These are phyloP conservation scores for Cryptoprocta ferox DNA, from an alignment of 2,797 vertebrate species.

Conservation along the genomic window DNA sequence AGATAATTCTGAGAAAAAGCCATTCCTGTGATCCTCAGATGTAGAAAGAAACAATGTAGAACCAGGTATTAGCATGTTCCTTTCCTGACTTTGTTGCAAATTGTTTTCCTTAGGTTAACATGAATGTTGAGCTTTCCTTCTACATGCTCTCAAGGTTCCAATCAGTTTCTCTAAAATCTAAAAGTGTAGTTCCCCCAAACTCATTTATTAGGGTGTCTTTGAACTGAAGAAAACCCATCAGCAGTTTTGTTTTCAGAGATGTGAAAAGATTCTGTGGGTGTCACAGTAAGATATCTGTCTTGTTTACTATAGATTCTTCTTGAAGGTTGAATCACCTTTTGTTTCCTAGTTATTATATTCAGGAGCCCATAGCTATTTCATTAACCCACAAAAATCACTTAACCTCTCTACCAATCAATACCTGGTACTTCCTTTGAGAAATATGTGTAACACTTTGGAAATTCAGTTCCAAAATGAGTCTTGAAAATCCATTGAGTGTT, in stretches of 20 bases:
- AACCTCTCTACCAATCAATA: background rate
- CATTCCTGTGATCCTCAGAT: background rate
- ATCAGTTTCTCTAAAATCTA: background rate
- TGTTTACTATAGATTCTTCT: background rate
- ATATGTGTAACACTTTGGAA: background rate
- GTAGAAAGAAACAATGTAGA: background rate
- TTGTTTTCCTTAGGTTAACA: background rate
- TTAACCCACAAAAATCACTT: background rate
- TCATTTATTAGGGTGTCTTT: background rate
- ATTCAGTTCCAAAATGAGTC: background rate
- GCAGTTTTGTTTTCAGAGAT: background rate
- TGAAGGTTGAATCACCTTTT: background rate
- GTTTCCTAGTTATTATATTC: background rate
- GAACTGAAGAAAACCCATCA: background rate
- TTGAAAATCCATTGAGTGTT: background rate
- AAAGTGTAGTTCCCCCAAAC: background rate
- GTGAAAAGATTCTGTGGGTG: background rate
- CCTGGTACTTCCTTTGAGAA: background rate
- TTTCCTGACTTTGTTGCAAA: background rate
- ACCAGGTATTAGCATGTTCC: background rate
- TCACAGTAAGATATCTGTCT: background rate
- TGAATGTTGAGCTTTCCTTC: background rate
- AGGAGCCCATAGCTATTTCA: background rate
- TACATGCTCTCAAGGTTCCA: background rate
- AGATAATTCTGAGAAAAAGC: background rate